Base-by-base conservation (phyloP, 2,797 vertebrate species). In the Acanthurus tractus region DNA sequence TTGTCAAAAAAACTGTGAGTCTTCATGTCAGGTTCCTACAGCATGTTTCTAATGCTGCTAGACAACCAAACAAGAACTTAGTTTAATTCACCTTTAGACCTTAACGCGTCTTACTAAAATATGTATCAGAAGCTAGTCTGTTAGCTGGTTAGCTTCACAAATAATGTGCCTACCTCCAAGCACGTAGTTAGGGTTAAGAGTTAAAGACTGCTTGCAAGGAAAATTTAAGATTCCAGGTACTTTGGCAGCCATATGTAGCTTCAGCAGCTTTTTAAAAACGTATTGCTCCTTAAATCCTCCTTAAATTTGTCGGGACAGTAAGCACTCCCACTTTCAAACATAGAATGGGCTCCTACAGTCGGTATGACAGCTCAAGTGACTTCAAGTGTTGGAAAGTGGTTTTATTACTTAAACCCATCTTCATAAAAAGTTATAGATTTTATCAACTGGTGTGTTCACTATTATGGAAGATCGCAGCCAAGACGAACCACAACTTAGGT, bases 341-440 rank as follows among this genome's bases (percentile, higher is more conserved):
- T 18, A 57, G 9, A 45, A 58, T 22, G n/a, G 50, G 38, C 68
- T 69, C 23, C 65, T 56, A 38, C 36, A 20, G 59, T 61, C 64
- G 62, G 63, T 74, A 44, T 65, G 11, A 23, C 7, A 10, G 53
- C 68, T 17, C 9, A 10, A 42, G 38, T 22, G 38, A 54, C 67
- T 68, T 75, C 15, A 59, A 79, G 42, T 50, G 63, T 57, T 64
- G 73, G 63, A 81, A 79, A 78, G 36, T 34, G 36, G 45, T 85
- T 84, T 79, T 78, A 85, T 70, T 38, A 49, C 70, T 52, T 66
- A 59, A 85, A 65, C 40, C 45, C 54, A 56, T 83, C 63, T 49
- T 57, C 63, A 75, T 84, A 59, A 81, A 87, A 85, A 81, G 29
- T 62, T 63, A 50, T 20, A 68, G 63, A 44, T 59, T 63, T 77